Conservation (phyloP, 2,888 invertebrate species). For the Metopia argyrocephala region DNA sequence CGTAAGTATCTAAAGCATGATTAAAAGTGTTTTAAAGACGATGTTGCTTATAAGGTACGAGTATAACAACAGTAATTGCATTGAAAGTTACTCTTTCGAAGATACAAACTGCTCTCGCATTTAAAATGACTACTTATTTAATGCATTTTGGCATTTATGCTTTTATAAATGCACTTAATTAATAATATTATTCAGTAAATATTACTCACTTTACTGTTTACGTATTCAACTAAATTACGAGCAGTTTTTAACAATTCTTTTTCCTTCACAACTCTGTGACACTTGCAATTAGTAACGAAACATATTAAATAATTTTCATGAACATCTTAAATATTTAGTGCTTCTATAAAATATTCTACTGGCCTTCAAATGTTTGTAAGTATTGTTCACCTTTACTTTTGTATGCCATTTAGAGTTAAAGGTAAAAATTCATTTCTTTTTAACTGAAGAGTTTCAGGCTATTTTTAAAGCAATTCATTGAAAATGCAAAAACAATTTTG, state of each 20-base stretch:
- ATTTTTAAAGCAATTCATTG: no score
- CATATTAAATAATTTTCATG: conserved; percentile 5
- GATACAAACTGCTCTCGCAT: not conserved
- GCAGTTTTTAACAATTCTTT: not conserved
- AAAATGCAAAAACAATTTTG: not conserved
- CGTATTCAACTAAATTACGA: conserved; percentile 19
- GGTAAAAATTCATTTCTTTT: not conserved
- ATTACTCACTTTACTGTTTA: not conserved
- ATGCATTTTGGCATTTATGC: not conserved
- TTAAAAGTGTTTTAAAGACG: no score
- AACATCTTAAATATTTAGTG: not conserved
- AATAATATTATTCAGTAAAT: no score
- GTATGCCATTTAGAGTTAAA: not conserved
- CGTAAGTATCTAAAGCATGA: no score
- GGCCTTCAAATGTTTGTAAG: not conserved
- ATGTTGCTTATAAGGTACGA: no score
- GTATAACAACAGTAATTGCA: no score
- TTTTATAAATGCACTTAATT: no score
- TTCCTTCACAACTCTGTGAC: not conserved
- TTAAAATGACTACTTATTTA: not conserved
- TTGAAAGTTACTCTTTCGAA: not conserved
- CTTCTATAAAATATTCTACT: not conserved
- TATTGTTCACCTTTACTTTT: not conserved
- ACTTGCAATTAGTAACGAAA: conserved; percentile 14
- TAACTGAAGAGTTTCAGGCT: no score